Base-by-base conservation (phyloP, 2,888 invertebrate species). In the Epinotia nisella region DNA sequence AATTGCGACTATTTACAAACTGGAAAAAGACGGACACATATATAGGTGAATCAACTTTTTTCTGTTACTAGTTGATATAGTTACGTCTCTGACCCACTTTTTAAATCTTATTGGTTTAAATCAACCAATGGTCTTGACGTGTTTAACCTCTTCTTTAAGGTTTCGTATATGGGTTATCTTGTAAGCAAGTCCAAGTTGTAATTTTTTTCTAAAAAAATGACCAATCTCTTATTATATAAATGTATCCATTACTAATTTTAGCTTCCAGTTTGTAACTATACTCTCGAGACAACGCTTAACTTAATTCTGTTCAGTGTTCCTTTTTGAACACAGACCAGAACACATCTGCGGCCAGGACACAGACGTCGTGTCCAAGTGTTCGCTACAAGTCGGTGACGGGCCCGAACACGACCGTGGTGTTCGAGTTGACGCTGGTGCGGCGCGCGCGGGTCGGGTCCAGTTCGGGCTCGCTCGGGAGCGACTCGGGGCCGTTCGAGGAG, bases 301-400 rank as follows among this genome's bases (percentile, higher is more conserved):
- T 29, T 19, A 10, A 65, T 71, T 24, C 60, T 55, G 45, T 51
- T 61, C 19, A 68, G 70, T 74, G 74, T 75, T 83, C 78, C 82
- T 83, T 87, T 79, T 81, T 80, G 24, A 85, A 69, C 76, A 87
- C 75, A 77, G 90, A 88, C 83, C 86, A 88, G 80, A 90, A 75
- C 67, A 91, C 75, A 77, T 92, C 91, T 55, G 86, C 80, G 77
- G 85, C 82, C 39, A 91, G 75, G 35, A 77, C 80, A 75, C 85
- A 83, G 69, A 83, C 82, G 75, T 82, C 78, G 75, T 84, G 83
- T 75, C 79, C 81, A 72, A 84, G 56, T 82, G 80, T 90, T 88
- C 91, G 92, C 91, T 93, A 94, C 90, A 94, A 94, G 83, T 95
- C 95, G 2, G 95, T 95, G 19, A 95, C 95, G 17, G 95, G 95